Evolutionary conservation across 2,888 invertebrate species (phyloP), one percentile per base, ranked within the genome.

Genomic region (Heliconius hortense): DNA sequence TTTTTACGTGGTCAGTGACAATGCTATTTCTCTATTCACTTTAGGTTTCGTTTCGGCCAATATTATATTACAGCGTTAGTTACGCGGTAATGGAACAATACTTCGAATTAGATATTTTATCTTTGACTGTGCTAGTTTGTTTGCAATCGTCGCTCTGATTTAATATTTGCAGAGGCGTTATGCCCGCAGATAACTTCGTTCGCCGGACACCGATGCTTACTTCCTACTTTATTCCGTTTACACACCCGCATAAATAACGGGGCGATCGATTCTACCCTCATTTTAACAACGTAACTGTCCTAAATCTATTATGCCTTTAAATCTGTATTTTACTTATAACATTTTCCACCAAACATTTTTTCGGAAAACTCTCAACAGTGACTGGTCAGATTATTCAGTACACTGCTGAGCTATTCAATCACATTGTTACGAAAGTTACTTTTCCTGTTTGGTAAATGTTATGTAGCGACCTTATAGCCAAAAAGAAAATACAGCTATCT

Each of bases 1-100:
- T 93, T 93, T 93, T 93, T 92, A 92, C 89, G 90, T 92, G 91
- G 91, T 91, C 92, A 92, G 88, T 91, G 90, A 93, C 92, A 91
- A 91, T 89, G 90, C 88, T 86, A 88, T 90, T 90, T 88, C 87
- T 89, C 88, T 88, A 89, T 90, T 90, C 90, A 91, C 88, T 91
- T 90, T 90, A 87, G 88, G 86, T 90, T 91, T 90, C 88, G 88
- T 90, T 89, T 86, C 86, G 84, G 88, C 82, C 84, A 82, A 85
- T 85, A 89, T 87, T 88, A 86, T 90, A 84, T 90, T 89, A 87
- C 87, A 81, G 82, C 87, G 85, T 43, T 73, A 72, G 73, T 77
- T 77, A 74, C 85, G 85, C 83, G 60, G 63, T 3, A 39, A 63
- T 39, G 70, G 24, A 74, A 64, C 39, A 71, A 75, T 75, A 73